Percentiles rank a stretch among this genome's conserved stretches.
phyloP scores from a whole-genome alignment of 2,797 vertebrate genomes.

The Hylomyscus alleni region DNA sequence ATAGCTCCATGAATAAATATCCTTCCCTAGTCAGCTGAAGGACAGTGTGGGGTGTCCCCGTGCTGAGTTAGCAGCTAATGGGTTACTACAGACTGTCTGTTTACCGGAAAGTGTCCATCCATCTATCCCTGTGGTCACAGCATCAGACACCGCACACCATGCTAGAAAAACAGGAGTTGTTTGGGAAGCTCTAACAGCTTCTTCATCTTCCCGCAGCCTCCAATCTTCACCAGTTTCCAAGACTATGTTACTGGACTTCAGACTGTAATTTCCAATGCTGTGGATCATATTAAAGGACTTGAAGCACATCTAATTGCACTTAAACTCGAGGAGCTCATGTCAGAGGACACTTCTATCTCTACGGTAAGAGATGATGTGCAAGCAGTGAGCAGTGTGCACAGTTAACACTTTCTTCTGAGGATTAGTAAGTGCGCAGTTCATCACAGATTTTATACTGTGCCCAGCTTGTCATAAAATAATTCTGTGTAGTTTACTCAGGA shows the following conservation, averaged over 20 bases:
- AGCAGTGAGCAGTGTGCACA: neutral
- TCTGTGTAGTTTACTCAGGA: slow-evolving; percentile 42
- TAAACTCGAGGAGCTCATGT: slow-evolving; percentile 93
- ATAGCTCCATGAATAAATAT: neutral
- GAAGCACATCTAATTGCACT: slow-evolving; percentile 93
- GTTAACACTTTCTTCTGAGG: neutral
- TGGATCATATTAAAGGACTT: slow-evolving; percentile 95
- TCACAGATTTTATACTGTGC: neutral
- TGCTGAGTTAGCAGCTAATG: neutral
- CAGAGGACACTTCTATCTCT: slow-evolving; percentile 92
- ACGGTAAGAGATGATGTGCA: slow-evolving; percentile 84
- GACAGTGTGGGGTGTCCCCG: neutral
- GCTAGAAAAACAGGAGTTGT: neutral
- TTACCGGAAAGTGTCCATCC: neutral
- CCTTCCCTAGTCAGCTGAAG: neutral
- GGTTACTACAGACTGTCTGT: neutral
- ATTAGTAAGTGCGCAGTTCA: neutral
- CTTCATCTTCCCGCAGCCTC: slow-evolving; percentile 89
- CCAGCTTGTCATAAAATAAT: slow-evolving; percentile 42
- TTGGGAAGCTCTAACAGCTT: slow-evolving; percentile 42
- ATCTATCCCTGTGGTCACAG: neutral
- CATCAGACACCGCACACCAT: neutral
- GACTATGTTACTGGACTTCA: slow-evolving; percentile 93
- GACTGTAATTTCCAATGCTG: slow-evolving; percentile 92
- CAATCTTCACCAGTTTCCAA: slow-evolving; percentile 95